Evolutionary conservation across 2,888 invertebrate genomes (phyloP), one percentile per base, ranked within the genome.

Genomic region (Linyphia triangularis): DNA sequence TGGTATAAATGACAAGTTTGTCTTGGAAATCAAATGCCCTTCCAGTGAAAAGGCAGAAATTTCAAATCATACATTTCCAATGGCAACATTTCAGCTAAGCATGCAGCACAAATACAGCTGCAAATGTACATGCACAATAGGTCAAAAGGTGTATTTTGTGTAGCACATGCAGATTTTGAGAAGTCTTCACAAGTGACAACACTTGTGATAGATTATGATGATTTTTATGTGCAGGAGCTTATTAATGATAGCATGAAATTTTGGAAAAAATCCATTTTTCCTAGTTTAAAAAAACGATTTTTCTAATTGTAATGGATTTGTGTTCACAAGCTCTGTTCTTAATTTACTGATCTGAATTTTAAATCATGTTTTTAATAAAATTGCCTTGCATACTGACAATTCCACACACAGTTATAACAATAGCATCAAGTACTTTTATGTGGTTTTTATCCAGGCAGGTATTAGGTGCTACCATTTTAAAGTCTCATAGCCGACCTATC

Each of bases 321-420:
- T 37, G 6, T 37, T 37, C 6, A 7, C 10, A 37, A 10, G 10
- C 10, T 37, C 6, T 37, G 10, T 10, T 37, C 37, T n/a, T 37
- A 37, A 67, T 0, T 26, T 30, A 7, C 13, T n/a, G 28, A 28
- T 22, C n/a, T 59, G 10, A 59, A 22, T 0, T 2, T 9, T n/a
- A 59, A 59, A 10, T 69, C 16, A 69, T 69, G 30, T 69, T 33
- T 69, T 69, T 4, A 69, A 59, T 73, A 5, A 73, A 73, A 4
- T 26, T n/a, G 19, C 22, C 19, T 24, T 73, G 72, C 43, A 73
- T 26, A 6, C 51, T 73, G 2, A 73, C 26, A 2, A 73, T 13
- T 0, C 72, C 72, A 51, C 72, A 73, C 7, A 24, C 72, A 51
- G 26, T 51, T n/a, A 51, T 51, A 24, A 73, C 6, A 24, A 73